Percentiles rank a stretch among this genome's conserved stretches.
Conservation (phyloP, 2,888 invertebrate species). For the Augochlorella aurata region DNA sequence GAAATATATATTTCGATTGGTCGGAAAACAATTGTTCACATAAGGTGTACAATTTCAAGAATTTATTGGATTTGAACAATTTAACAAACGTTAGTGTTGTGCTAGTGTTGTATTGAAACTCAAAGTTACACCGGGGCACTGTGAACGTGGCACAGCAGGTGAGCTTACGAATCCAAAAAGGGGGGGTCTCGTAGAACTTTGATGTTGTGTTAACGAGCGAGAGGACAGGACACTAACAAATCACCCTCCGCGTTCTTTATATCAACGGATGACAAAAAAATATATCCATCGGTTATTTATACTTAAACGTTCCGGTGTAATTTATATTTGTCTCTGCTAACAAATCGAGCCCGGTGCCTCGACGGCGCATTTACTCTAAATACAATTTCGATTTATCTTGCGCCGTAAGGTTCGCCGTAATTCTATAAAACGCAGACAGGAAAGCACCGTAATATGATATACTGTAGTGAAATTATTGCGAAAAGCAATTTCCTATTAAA, state of each 20-base stretch:
- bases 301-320: slow-evolving; percentile 17
- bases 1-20: neutral
- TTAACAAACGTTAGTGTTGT: too few species aligned
- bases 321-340: slow-evolving; percentile 23
- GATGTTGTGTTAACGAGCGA: neutral
- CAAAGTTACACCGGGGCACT: neutral
- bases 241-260: neutral
- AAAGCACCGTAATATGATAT: slow-evolving; percentile 20
- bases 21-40: too few species aligned
- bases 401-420: slow-evolving; percentile 17
- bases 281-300: slow-evolving; percentile 13
- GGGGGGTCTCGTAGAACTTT: neutral
- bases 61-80: too few species aligned
- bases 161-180: neutral
- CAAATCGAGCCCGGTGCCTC: neutral
- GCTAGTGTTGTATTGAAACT: neutral
- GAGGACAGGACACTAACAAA: neutral
- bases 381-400: slow-evolving; percentile 33
- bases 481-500: slow-evolving; percentile 22
- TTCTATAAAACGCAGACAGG: slow-evolving; percentile 15
- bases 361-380: slow-evolving; percentile 36
- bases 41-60: too few species aligned
- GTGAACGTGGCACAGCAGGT: neutral
- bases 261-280: neutral
- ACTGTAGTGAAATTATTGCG: slow-evolving; percentile 9